Percentiles rank a stretch among this genome's conserved stretches.
Evolutionary conservation across 2,888 invertebrate species (phyloP).

Genomic region (Azorinus chamasolen): DNA sequence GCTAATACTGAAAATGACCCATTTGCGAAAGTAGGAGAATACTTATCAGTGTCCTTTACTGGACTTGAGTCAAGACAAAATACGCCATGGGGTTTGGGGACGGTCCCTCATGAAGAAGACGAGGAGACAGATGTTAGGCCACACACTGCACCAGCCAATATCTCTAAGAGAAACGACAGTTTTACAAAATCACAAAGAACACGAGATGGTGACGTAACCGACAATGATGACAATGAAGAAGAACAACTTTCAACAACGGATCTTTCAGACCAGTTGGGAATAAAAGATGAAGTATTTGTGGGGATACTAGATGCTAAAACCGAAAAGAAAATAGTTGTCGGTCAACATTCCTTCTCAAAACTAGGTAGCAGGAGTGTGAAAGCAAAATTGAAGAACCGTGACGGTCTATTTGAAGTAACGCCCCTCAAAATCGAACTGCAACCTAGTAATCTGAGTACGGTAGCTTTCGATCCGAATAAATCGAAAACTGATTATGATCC

Average conservation of each 20-base stretch:
- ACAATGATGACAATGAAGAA: conserved; percentile 22
- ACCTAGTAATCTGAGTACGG: conserved; percentile 44
- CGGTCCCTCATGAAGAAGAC: conserved; percentile 48
- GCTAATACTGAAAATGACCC: conserved; percentile 40
- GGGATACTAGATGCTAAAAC: conserved; percentile 71
- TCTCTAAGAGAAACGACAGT: background rate
- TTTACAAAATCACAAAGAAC: conserved; percentile 39
- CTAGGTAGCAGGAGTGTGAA: conserved; percentile 65
- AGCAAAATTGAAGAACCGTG: conserved; percentile 69
- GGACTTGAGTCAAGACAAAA: conserved; percentile 46
- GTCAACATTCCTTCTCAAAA: conserved; percentile 68
- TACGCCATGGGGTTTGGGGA: conserved; percentile 62
- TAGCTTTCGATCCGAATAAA: conserved; percentile 44
- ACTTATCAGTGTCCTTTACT: conserved; percentile 36
- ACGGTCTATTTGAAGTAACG: conserved; percentile 69
- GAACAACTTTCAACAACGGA: conserved; percentile 29
- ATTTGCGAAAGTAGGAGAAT: conserved; percentile 31
- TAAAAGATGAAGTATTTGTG: conserved; percentile 38
- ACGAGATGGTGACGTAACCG: conserved; percentile 12
- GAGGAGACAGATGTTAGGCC: conserved; percentile 40
- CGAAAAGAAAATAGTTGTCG: conserved; percentile 68
- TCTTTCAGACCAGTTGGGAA: conserved; percentile 7
- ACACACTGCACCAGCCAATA: conserved; percentile 45
- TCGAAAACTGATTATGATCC: conserved; percentile 52
- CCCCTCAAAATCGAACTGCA: conserved; percentile 50